Evolutionary conservation across 2,888 invertebrate species (phyloP).

Genomic region (Rambutsinella grinnellia): DNA sequence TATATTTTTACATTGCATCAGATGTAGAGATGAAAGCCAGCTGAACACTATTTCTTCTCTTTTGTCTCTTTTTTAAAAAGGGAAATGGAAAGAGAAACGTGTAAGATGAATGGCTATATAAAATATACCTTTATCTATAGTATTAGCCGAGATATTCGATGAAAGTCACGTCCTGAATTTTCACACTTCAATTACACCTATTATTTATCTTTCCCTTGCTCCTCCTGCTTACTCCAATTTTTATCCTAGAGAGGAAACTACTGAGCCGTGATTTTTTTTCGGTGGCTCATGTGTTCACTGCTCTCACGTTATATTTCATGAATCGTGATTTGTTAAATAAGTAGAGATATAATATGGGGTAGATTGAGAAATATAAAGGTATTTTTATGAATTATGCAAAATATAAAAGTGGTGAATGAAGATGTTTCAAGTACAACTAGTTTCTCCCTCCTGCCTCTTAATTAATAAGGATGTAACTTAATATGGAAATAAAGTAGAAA

Average conservation of each 20-base stretch:
- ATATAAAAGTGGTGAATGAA: slow-evolving; percentile 2
- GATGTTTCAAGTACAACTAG: slow-evolving; percentile 8
- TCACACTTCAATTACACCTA: slow-evolving; percentile 65
- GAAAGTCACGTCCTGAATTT: slow-evolving; percentile 65
- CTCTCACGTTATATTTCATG: neutral
- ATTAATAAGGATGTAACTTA: slow-evolving; percentile 16
- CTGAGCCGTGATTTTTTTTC: slow-evolving; percentile 38
- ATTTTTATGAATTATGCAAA: neutral
- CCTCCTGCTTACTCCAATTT: slow-evolving; percentile 54
- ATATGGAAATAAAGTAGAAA: neutral
- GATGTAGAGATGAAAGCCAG: neutral
- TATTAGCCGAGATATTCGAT: slow-evolving; percentile 45
- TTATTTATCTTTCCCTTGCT: slow-evolving; percentile 61
- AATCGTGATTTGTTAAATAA: too few relatives aligned
- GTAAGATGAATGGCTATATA: neutral
- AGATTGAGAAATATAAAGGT: neutral
- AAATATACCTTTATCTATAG: neutral
- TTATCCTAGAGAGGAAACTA: slow-evolving; percentile 27
- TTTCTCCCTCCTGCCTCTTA: slow-evolving; percentile 6
- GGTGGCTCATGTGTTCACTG: slow-evolving; percentile 8
- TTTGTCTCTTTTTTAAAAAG: neutral
- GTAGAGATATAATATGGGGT: neutral
- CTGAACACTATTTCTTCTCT: neutral
- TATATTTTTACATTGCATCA: neutral
- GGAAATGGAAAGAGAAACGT: neutral